phyloP scores from a whole-genome alignment of 2,797 vertebrate species.

The Naso thynnoides region DNA sequence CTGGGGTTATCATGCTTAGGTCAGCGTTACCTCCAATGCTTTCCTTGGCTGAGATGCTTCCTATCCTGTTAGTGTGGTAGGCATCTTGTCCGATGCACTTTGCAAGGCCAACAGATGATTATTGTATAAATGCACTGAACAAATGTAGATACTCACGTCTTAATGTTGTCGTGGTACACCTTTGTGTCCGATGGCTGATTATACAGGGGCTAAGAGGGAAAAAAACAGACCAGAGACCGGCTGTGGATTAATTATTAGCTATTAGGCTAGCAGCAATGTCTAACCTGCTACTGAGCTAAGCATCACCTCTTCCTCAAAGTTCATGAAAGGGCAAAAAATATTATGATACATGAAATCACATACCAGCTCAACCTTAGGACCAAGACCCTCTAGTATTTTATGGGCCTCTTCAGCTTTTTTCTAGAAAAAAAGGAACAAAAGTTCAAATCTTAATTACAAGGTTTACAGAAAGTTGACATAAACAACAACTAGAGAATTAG shows the following conservation, averaged over 20 bases:
- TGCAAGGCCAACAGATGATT: neutral
- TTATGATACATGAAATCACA: slow-evolving; percentile 59
- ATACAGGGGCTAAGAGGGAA: slow-evolving; percentile 90
- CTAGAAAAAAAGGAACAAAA: slow-evolving; percentile 75
- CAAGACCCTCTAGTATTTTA: slow-evolving; percentile 97
- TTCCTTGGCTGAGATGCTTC: slow-evolving; percentile 13
- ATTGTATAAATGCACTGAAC: neutral
- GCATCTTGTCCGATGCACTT: neutral
- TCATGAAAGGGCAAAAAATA: neutral
- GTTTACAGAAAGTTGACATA: neutral
- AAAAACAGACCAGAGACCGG: slow-evolving; percentile 19
- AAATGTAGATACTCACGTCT: slow-evolving; percentile 91
- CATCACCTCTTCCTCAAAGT: neutral
- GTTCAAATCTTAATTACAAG: neutral
- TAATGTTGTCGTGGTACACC: slow-evolving; percentile 99
- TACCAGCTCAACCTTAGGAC: slow-evolving; percentile 98
- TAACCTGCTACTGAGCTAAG: neutral
- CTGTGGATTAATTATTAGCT: slow-evolving; percentile 56
- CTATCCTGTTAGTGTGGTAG: neutral
- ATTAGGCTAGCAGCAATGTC: slow-evolving; percentile 25
- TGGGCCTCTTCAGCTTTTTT: slow-evolving; percentile 99
- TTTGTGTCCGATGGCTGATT: slow-evolving; percentile 99
- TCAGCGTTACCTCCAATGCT: slow-evolving; percentile 25
- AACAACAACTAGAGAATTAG: no score
- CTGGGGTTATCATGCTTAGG: slow-evolving; percentile 46